Base-by-base conservation (phyloP, 2,888 invertebrate species). In the Conistra vaccinii region DNA sequence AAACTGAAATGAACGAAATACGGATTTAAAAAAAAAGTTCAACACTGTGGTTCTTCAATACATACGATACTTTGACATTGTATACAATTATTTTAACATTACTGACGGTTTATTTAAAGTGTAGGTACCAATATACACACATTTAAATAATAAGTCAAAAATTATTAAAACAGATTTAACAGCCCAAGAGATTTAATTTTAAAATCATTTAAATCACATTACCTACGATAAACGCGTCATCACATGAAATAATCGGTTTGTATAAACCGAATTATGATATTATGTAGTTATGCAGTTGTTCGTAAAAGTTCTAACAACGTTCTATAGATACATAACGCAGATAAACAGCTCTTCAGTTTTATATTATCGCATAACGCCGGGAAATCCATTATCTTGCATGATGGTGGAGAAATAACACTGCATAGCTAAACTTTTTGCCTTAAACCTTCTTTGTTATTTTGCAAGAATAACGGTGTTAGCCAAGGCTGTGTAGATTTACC, bases 301-400 rank as follows among this genome's bases (percentile, higher is more conserved):
- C 6, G 17, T 23, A 58, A 69, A 29, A 53, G 0, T 53, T 55
- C n/a, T 76, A 42, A 67, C n/a, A 51, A 26, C 29, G 32, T 32
- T 45, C 39, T 69, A n/a, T n/a, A 55, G 69, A 76, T 61, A 53
- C 48, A 48, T 29, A 23, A 29, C 26, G 55, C 26, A 42, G 26
- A 12, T 77, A 51, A 69, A 76, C 62, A 69, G 61, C 61, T 53
- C 7, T 76, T 62, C 45, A 55, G 53, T 69, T 76, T 76, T 55
- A 77, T 57, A 12, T 60, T 53, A 67, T 35, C 51, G 23, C n/a
- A 20, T 69, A 14, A 55, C 45, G 32, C 35, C 51, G 9, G 74
- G 42, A 20, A 80, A 51, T n/a, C n/a, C 51, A 75, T 75, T 69
- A 69, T 26, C 42, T 69, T 75, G 66, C 69, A 80, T 23, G 55